Evolutionary conservation across 2,113 vertebrate genomes (phyloP).

Genomic region (Ictalurus furcatus): DNA sequence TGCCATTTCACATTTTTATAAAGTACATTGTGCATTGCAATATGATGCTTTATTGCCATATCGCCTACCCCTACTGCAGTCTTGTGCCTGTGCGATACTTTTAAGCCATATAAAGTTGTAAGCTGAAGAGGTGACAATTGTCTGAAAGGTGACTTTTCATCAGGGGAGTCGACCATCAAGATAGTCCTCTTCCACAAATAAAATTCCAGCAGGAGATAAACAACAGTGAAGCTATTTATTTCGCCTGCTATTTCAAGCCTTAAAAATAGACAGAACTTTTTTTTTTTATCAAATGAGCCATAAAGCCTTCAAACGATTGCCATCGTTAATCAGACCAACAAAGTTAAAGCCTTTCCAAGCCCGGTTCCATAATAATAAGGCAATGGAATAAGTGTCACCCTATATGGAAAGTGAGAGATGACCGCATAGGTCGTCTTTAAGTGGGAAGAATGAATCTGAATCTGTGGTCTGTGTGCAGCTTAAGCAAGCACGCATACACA

Average conservation of each 20-base stretch:
- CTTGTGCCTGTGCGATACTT: slow-evolving; percentile 3
- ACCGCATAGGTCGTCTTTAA: neutral
- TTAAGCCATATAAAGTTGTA: slow-evolving; percentile 24
- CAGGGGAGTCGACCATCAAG: neutral
- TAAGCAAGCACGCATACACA: neutral
- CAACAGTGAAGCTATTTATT: slow-evolving; percentile 34
- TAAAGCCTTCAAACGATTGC: neutral
- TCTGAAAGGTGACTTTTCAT: slow-evolving; percentile 21
- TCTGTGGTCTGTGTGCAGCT: neutral
- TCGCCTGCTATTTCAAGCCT: slow-evolving; percentile 46
- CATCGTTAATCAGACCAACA: slow-evolving; percentile 30
- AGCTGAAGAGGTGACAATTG: neutral
- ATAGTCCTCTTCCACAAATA: slow-evolving; percentile 47
- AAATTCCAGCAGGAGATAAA: slow-evolving; percentile 44
- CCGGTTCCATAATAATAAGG: slow-evolving; percentile 49
- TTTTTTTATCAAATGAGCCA: slow-evolving; percentile 49
- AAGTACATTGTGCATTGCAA: neutral
- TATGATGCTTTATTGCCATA: neutral
- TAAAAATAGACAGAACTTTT: slow-evolving; percentile 35
- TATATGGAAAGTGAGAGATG: slow-evolving; percentile 15
- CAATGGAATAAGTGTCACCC: neutral
- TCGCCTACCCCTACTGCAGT: neutral
- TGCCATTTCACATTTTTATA: neutral
- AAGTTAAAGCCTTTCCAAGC: slow-evolving; percentile 48
- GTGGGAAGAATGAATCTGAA: neutral